Percentiles rank a stretch among this genome's conserved stretches.
Evolutionary conservation across 2,797 vertebrate genomes (phyloP).

Genomic region (Antrozous pallidus): DNA sequence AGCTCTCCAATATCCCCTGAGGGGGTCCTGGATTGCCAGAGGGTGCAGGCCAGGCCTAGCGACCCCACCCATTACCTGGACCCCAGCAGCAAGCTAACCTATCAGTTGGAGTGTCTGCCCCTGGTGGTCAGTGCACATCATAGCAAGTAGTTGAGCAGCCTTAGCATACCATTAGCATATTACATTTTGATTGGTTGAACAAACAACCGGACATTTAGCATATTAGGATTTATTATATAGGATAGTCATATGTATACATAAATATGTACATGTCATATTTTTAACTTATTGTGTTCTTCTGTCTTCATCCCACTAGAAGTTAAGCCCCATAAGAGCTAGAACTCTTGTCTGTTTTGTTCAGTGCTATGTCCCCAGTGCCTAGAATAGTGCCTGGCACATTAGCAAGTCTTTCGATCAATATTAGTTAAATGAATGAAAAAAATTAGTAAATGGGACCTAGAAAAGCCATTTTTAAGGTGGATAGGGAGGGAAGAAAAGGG

Average conservation of each 20-base stretch:
- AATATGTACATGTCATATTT: background rate
- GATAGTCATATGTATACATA: background rate
- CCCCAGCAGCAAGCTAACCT: too few relatives aligned
- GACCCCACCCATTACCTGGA: too few relatives aligned
- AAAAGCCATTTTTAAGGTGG: background rate
- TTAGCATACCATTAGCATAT: too few relatives aligned
- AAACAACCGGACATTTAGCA: too few relatives aligned
- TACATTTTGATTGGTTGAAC: too few relatives aligned
- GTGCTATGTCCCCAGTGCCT: background rate
- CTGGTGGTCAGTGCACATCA: too few relatives aligned
- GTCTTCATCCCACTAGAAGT: slow-evolving; percentile 36
- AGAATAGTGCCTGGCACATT: background rate
- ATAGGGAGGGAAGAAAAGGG: background rate
- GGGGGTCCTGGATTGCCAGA: too few relatives aligned
- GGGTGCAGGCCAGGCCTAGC: too few relatives aligned
- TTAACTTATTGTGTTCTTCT: background rate
- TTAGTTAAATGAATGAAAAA: slow-evolving; percentile 9
- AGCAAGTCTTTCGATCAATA: slow-evolving; percentile 7
- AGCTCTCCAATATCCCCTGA: too few relatives aligned
- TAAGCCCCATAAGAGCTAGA: background rate
- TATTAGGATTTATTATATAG: too few relatives aligned
- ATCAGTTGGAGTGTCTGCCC: too few relatives aligned
- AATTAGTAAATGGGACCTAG: background rate
- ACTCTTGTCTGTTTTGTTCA: slow-evolving; percentile 29
- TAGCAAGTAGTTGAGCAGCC: too few relatives aligned